Conservation (phyloP, 2,888 invertebrate genomes). For the Gastracanthus pulcherrimus region DNA sequence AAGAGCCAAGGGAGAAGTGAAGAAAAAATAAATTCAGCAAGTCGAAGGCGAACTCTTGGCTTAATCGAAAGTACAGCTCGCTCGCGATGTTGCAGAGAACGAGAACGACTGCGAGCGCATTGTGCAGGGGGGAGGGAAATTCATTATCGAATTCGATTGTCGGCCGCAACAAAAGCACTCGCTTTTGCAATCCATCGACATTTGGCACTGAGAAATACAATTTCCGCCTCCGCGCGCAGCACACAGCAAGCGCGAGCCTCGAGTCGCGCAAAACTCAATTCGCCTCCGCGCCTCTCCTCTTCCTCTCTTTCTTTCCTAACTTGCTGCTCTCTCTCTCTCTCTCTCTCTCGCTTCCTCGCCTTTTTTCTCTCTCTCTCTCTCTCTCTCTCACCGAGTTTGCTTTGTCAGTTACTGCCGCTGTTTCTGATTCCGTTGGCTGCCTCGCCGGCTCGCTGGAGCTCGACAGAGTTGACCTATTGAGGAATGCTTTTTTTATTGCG, state of each 20-base stretch:
- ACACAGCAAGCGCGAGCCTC: conserved; percentile 1
- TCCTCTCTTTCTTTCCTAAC: neutral
- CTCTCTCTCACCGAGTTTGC: neutral
- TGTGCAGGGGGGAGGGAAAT: conserved; percentile 35
- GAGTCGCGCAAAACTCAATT: conserved; percentile 60
- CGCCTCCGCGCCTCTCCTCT: neutral
- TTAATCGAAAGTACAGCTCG: conserved; percentile 37
- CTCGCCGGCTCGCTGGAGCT: too few relatives aligned
- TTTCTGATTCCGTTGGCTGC: conserved; percentile 14
- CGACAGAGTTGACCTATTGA: conserved; percentile 8
- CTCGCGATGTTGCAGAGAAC: too few relatives aligned
- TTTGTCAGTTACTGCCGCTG: conserved; percentile 2
- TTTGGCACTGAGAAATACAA: conserved; percentile 68
- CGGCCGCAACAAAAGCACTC: conserved; percentile 56
- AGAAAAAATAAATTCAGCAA: neutral
- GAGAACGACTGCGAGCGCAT: too few relatives aligned
- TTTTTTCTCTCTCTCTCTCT: conserved; percentile 17
- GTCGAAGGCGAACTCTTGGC: conserved; percentile 3
- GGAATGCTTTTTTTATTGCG: neutral
- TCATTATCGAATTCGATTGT: conserved; percentile 58
- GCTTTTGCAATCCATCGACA: conserved; percentile 65
- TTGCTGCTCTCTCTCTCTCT: neutral
- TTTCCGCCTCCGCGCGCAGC: conserved; percentile 61
- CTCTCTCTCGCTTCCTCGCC: too few relatives aligned
- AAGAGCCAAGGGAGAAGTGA: too few relatives aligned